Evolutionary conservation across 2,797 vertebrate genomes (phyloP).

Genomic region (Mormyrops boulengeri): DNA sequence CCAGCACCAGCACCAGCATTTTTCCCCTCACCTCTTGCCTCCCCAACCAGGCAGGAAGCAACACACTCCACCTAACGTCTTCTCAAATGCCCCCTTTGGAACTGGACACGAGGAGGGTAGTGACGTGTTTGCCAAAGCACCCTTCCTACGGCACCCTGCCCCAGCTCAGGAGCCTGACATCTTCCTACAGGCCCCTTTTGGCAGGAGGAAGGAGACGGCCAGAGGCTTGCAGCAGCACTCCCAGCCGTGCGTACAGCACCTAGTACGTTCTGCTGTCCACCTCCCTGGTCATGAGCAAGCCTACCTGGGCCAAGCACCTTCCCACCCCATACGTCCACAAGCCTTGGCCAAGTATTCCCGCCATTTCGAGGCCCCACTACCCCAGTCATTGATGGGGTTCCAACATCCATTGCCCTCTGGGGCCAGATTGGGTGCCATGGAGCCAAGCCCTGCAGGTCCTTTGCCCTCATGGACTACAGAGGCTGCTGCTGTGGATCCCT

Average conservation of each 20-base stretch:
- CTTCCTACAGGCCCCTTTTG: conserved; percentile 89
- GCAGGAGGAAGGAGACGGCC: conserved; percentile 69
- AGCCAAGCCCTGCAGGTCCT: conserved; percentile 60
- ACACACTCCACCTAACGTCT: conserved; percentile 60
- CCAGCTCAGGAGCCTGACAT: conserved; percentile 67
- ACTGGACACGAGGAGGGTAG: conserved; percentile 49
- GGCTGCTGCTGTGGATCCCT: conserved; percentile 66
- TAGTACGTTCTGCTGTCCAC: conserved; percentile 34
- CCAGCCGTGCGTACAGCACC: conserved; percentile 33
- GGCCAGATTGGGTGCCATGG: conserved; percentile 57
- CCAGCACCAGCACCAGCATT: neutral
- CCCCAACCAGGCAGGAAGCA: conserved; percentile 17
- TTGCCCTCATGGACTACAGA: conserved; percentile 63
- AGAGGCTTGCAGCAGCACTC: conserved; percentile 36
- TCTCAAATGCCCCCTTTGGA: conserved; percentile 79
- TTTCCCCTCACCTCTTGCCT: conserved; percentile 25
- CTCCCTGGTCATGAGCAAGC: conserved; percentile 47
- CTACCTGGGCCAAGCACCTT: conserved; percentile 49
- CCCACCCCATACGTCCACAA: conserved; percentile 78
- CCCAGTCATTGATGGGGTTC: conserved; percentile 45
- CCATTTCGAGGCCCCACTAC: conserved; percentile 69
- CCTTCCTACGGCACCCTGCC: conserved; percentile 61
- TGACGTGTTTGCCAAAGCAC: conserved; percentile 88
- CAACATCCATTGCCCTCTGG: conserved; percentile 37
- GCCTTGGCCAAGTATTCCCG: conserved; percentile 87